Percentiles rank a stretch among this genome's conserved stretches.
These are phyloP conservation scores for Erpetoichthys calabaricus DNA, from an alignment of 2,797 vertebrate species.

Conservation along the genomic window DNA sequence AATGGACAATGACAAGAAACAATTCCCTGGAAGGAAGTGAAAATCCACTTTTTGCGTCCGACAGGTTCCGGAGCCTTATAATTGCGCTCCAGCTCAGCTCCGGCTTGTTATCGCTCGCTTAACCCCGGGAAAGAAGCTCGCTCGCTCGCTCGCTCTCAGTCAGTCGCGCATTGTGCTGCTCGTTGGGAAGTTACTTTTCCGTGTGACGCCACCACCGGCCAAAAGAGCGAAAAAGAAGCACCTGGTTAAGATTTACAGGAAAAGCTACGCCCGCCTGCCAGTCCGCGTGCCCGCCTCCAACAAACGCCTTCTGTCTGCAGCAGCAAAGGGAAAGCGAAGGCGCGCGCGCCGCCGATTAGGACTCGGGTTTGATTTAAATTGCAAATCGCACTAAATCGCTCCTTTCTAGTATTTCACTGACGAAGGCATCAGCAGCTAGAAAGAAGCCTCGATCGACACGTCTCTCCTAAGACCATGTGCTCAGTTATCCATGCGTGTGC, in stretches of 20 bases:
- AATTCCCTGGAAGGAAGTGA: background rate
- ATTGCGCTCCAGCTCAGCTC: too few species aligned
- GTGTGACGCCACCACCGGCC: conserved; percentile 21
- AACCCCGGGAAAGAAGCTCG: conserved; percentile 12
- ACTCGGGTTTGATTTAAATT: too few species aligned
- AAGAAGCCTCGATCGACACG: too few species aligned
- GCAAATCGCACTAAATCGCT: too few species aligned
- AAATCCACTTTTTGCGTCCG: too few species aligned
- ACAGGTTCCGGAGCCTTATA: too few species aligned
- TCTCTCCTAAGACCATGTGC: too few species aligned
- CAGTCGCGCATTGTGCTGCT: conserved; percentile 16
- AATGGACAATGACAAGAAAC: too few species aligned
- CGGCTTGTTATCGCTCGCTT: too few species aligned
- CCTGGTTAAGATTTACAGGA: conserved; percentile 43
- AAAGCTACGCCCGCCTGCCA: conserved; percentile 24
- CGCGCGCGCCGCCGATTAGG: background rate
- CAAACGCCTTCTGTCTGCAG: conserved; percentile 12
- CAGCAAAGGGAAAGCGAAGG: background rate
- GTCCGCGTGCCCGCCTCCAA: background rate
- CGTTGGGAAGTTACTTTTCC: conserved; percentile 17
- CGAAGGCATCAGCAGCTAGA: too few species aligned
- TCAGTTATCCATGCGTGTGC: too few species aligned
- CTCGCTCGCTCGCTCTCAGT: background rate
- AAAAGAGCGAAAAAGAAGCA: conserved; percentile 22
- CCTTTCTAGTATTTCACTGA: too few species aligned